These are phyloP conservation scores for Hoplodrina ambigua DNA, from an alignment of 2,888 invertebrate genomes.

Conservation along the genomic window DNA sequence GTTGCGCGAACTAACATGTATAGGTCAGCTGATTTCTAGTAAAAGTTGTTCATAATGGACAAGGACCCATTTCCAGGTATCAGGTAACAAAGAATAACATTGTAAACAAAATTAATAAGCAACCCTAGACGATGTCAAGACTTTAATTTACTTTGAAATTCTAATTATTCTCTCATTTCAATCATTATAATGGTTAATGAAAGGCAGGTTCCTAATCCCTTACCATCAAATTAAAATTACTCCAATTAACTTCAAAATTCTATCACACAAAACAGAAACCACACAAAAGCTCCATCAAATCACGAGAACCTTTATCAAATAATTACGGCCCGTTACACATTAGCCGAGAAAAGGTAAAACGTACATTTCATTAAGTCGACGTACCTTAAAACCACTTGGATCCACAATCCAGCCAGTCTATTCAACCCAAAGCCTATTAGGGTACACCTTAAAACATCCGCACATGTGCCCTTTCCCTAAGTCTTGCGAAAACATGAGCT, in stretches of 20 bases:
- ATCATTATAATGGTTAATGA: neutral
- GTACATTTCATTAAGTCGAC: slow-evolving; percentile 76
- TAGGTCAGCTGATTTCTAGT: too few relatives aligned
- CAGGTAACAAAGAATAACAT: too few relatives aligned
- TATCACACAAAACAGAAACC: slow-evolving; percentile 27
- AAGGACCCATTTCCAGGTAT: too few relatives aligned
- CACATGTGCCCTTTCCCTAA: slow-evolving; percentile 66
- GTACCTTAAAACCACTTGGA: slow-evolving; percentile 73
- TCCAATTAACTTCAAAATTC: neutral
- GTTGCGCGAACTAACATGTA: too few relatives aligned
- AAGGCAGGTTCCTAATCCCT: neutral
- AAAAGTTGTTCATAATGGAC: too few relatives aligned
- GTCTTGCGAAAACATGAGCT: slow-evolving; percentile 59
- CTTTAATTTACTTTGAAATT: too few relatives aligned
- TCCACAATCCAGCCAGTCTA: slow-evolving; percentile 70
- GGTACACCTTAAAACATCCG: slow-evolving; percentile 72
- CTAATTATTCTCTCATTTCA: too few relatives aligned
- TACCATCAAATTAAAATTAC: slow-evolving; percentile 25
- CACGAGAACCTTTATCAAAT: slow-evolving; percentile 29
- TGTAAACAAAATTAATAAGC: too few relatives aligned
- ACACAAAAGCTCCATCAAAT: slow-evolving; percentile 13
- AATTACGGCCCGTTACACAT: slow-evolving; percentile 53
- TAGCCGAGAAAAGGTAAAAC: slow-evolving; percentile 56
- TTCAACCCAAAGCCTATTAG: slow-evolving; percentile 75
- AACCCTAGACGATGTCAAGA: too few relatives aligned